phyloP scores from a whole-genome alignment of 2,113 vertebrate genomes.

The Gallinago jamesoni region DNA sequence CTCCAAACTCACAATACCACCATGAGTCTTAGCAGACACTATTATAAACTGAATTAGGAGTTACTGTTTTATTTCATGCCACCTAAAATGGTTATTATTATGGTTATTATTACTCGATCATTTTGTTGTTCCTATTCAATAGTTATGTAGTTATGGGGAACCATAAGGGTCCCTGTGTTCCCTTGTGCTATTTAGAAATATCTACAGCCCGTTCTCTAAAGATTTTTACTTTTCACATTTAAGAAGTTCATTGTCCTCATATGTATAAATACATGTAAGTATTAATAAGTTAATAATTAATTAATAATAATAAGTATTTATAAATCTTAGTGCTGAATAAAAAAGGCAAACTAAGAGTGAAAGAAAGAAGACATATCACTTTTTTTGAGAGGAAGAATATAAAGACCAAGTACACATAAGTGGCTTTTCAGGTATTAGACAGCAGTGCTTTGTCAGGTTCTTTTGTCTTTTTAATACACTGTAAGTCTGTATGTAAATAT shows the following conservation, averaged over 20 bases:
- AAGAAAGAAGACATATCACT: not conserved
- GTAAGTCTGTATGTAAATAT: not conserved
- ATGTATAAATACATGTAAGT: not conserved
- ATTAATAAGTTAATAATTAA: too few species aligned
- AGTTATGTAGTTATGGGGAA: not conserved
- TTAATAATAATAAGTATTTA: not conserved
- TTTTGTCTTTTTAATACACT: not conserved
- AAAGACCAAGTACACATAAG: not conserved
- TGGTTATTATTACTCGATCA: fast-evolving
- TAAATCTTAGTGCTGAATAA: not conserved
- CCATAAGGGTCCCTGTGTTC: not conserved
- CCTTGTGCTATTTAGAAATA: not conserved
- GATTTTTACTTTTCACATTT: not conserved
- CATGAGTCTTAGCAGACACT: not conserved
- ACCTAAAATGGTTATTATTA: not conserved
- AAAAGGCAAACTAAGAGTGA: not conserved
- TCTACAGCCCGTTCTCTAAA: not conserved
- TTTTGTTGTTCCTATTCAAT: not conserved
- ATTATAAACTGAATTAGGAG: not conserved
- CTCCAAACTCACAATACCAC: not conserved
- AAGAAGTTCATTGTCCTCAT: not conserved
- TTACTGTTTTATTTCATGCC: not conserved
- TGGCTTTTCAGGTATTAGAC: not conserved
- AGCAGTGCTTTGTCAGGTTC: not conserved
- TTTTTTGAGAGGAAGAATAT: not conserved